These are phyloP conservation scores for Merluccius polli DNA, from an alignment of 2,797 vertebrate species.

Conservation along the genomic window DNA sequence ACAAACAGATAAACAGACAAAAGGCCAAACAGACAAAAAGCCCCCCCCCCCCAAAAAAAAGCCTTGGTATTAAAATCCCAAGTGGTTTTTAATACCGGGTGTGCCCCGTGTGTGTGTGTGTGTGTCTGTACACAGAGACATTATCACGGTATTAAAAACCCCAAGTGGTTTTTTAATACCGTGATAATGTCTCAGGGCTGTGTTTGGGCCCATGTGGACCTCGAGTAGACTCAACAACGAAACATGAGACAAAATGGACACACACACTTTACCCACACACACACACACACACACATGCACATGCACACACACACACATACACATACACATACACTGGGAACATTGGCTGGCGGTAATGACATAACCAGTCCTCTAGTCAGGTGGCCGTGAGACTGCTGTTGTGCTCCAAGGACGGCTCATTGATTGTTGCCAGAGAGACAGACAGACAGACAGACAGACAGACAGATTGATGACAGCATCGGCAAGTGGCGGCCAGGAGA, in stretches of 20 bases:
- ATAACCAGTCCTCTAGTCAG: slow-evolving; percentile 41
- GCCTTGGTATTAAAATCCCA: no score
- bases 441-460: slow-evolving; percentile 35
- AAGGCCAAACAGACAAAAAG: no score
- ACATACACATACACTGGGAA: slow-evolving; percentile 3
- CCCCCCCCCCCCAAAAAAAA: no score
- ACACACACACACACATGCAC: background rate
- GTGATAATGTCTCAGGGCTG: background rate
- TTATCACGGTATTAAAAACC: no score
- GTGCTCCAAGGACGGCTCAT: slow-evolving; percentile 58
- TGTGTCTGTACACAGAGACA: no score
- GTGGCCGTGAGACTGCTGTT: slow-evolving; percentile 44
- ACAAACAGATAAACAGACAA: no score
- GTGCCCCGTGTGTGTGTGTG: no score
- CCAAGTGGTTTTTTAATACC: no score
- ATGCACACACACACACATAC: slow-evolving; percentile 2
- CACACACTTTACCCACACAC: background rate
- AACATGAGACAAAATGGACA: background rate
- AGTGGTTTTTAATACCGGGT: no score
- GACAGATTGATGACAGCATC: slow-evolving; percentile 60
- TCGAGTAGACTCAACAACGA: background rate
- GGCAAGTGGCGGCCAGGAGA: slow-evolving; percentile 47
- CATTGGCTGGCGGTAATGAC: slow-evolving; percentile 35
- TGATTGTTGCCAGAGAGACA: slow-evolving; percentile 52
- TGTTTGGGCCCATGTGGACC: no score